Conservation (phyloP, 2,113 vertebrate genomes). For the Glaucidium brasilianum region DNA sequence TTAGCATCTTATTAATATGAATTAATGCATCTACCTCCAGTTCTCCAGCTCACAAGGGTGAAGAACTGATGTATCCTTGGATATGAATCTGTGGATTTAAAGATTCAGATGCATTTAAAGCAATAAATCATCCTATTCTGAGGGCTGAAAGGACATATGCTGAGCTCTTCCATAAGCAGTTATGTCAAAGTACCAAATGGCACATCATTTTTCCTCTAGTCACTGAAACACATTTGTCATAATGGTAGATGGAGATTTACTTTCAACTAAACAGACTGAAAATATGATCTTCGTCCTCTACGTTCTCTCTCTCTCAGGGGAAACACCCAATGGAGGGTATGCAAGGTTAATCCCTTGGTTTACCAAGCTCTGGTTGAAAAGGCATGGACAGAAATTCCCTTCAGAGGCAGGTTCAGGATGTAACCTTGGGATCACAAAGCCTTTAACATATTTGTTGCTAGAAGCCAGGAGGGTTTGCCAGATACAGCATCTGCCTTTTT, state of each 20-base stretch:
- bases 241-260: not conserved
- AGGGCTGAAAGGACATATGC: not conserved
- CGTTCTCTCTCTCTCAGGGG: not conserved
- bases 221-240: not conserved
- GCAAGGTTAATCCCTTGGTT: not conserved
- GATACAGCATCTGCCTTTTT: not conserved
- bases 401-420: not conserved
- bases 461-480: not conserved
- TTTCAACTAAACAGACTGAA: not conserved
- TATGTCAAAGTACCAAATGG: not conserved
- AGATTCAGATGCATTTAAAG: not conserved
- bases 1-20: not conserved
- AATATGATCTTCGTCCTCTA: not conserved
- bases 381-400: not conserved
- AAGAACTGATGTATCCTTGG: not conserved
- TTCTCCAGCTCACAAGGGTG: not conserved
- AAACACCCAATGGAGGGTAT: not conserved
- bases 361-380: not conserved
- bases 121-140: conserved; percentile 9
- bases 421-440: not conserved
- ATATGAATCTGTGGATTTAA: not conserved
- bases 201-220: not conserved
- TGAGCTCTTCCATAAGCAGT: not conserved
- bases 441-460: not conserved
- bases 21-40: not conserved